A percentile compares a stretch with the other conserved stretches of the same genome.
Evolutionary conservation across 2,113 vertebrate genomes (phyloP).

Genomic region (Edolisoma coerulescens): DNA sequence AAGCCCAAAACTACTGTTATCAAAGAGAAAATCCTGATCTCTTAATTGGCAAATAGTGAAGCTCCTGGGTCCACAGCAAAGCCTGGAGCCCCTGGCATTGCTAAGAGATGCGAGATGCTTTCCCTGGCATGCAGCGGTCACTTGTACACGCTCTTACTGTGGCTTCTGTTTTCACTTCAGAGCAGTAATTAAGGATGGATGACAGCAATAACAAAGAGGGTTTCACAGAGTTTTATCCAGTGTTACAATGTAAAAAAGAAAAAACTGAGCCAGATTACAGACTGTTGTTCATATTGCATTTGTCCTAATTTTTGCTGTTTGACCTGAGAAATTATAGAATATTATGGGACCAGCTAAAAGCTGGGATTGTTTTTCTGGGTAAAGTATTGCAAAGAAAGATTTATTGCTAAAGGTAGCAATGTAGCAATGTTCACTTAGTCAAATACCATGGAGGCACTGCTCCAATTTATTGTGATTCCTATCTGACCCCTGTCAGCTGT

Average conservation of each 20-base stretch:
- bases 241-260: not conserved
- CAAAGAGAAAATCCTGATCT: not conserved
- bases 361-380: not conserved
- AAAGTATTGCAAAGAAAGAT: not conserved
- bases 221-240: not conserved
- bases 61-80: not conserved
- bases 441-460: rapidly evolving
- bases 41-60: not conserved
- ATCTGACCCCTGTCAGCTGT: not conserved
- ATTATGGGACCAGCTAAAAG: not conserved
- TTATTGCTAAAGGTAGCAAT: not conserved
- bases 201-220: not conserved
- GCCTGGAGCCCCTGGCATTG: not conserved
- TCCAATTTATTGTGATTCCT: not conserved
- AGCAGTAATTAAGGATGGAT: not conserved
- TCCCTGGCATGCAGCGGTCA: not conserved
- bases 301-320: not conserved
- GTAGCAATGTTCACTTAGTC: not conserved
- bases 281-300: not conserved
- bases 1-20: not conserved
- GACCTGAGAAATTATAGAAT: not conserved
- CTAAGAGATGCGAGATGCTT: not conserved
- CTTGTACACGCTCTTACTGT: not conserved
- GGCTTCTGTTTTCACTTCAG: not conserved
- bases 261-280: not conserved